Base-by-base conservation (phyloP, 2,797 vertebrate species). In the Poeciliopsis turneri region DNA sequence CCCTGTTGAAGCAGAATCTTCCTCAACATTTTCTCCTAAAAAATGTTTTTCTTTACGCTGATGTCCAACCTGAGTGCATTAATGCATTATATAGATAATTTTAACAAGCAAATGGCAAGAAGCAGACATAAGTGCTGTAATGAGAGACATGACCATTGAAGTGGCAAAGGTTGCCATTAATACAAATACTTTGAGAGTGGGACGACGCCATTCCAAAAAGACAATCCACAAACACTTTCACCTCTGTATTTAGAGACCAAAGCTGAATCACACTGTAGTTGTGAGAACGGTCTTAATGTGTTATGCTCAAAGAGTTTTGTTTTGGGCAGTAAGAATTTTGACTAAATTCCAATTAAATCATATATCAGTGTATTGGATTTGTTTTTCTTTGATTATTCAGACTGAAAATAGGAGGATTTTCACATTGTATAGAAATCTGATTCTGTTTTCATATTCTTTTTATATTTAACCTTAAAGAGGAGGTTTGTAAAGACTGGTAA, bases 141-240 rank as follows among this genome's bases (percentile, higher is more conserved):
- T n/a, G 39, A 43, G 23, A 69, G 2, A 7, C 66, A 69, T 41
- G 13, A 13, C 39, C 43, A 69, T 25, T 41, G 36, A 69, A 43
- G 66, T 69, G 66, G 20, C 66, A 69, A 69, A 43, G 66, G 39
- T 69, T 69, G 10, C 39, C 66, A 69, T 69, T 69, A 43, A 41
- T 69, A 69, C 23, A 43, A 25, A 68, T 25, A 68, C 20, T 41
- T 68, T 41, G 10, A 41, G 11, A 69, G 39, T 25, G 36, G 20
- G 1, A 23, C 18, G n/a, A 3, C 10, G 23, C 39, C 18, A 25
- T 25, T 69, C 66, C 23, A 43, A 69, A 41, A 25, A 43, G 11
- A 43, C 39, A 13, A 68, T 41, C 20, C 36, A 41, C 36, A 25
- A 25, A 68, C 23, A 69, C 66, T 69, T 69, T 13, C 66, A 41